Evolutionary conservation across 2,888 invertebrate genomes (phyloP).

Genomic region (Pseudolycoriella hygida): DNA sequence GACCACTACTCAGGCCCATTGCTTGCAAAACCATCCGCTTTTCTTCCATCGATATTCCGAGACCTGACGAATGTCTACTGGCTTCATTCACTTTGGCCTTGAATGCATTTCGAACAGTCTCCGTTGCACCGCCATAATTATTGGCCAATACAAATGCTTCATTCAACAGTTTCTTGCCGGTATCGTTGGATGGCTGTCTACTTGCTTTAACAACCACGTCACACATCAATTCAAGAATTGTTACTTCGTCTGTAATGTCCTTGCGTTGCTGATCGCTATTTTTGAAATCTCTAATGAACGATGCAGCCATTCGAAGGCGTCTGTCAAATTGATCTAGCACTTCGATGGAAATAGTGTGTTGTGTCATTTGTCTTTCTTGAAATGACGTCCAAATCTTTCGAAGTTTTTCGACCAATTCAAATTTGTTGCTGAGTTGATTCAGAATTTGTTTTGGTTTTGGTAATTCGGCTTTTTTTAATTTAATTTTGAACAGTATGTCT

Average conservation of each 20-base stretch:
- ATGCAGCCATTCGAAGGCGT: not conserved
- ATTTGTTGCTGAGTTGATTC: too few relatives aligned
- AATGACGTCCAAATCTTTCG: not conserved
- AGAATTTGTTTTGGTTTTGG: not conserved
- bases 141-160: conserved; percentile 1
- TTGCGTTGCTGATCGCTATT: conserved; percentile 1
- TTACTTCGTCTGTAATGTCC: not conserved
- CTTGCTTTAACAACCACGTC: not conserved
- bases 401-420: not conserved
- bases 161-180: not conserved
- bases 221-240: not conserved
- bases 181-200: conserved; percentile 1
- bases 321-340: not conserved
- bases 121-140: not conserved
- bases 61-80: not conserved
- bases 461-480: not conserved
- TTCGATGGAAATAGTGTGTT: not conserved
- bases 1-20: not conserved
- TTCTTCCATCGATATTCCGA: conserved; percentile 4
- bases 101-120: conserved; percentile 1
- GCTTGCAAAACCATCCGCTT: conserved; percentile 2
- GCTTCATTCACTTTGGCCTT: not conserved
- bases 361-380: not conserved
- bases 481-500: not conserved
- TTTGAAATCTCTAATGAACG: not conserved